Percentiles rank a stretch among this genome's conserved stretches.
These are phyloP conservation scores for Lepidocolaptes lacrymiger DNA, from an alignment of 2,797 vertebrate genomes.

Conservation along the genomic window DNA sequence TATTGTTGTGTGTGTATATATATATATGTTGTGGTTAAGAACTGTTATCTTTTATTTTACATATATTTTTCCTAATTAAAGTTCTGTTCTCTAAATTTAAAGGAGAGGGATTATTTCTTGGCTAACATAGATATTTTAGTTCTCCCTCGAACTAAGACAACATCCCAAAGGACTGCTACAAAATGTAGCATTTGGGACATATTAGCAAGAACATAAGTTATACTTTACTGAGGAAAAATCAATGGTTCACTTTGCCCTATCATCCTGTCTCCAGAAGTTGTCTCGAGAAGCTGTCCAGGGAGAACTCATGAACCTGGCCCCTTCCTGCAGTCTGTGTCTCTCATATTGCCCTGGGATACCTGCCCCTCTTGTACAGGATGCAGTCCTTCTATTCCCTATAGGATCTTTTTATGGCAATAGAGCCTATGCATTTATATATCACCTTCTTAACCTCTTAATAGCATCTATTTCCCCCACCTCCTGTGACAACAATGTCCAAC, in stretches of 20 bases:
- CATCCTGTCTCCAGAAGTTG: too few relatives aligned
- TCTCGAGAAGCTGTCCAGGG: not conserved
- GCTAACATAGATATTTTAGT: too few relatives aligned
- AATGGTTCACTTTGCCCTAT: not conserved
- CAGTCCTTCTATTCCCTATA: not conserved
- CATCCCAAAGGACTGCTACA: not conserved
- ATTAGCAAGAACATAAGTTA: not conserved
- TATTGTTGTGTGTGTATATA: too few relatives aligned
- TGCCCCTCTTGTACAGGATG: not conserved
- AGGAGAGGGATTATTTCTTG: too few relatives aligned
- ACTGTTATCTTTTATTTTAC: too few relatives aligned
- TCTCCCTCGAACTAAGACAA: too few relatives aligned
- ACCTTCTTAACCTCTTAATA: not conserved
- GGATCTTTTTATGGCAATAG: not conserved
- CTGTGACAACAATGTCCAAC: not conserved
- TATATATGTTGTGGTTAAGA: too few relatives aligned
- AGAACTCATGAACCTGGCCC: not conserved
- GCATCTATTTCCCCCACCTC: not conserved
- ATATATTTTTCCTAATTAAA: too few relatives aligned
- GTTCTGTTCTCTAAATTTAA: too few relatives aligned
- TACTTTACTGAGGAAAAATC: not conserved
- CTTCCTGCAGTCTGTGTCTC: not conserved
- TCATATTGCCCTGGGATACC: not conserved
- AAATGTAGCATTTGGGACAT: not conserved
- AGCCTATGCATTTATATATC: not conserved